A percentile compares a stretch with the other conserved stretches of the same genome.
These are phyloP conservation scores for Cremastinae sp. DNA, from an alignment of 2,888 invertebrate species.

Conservation along the genomic window DNA sequence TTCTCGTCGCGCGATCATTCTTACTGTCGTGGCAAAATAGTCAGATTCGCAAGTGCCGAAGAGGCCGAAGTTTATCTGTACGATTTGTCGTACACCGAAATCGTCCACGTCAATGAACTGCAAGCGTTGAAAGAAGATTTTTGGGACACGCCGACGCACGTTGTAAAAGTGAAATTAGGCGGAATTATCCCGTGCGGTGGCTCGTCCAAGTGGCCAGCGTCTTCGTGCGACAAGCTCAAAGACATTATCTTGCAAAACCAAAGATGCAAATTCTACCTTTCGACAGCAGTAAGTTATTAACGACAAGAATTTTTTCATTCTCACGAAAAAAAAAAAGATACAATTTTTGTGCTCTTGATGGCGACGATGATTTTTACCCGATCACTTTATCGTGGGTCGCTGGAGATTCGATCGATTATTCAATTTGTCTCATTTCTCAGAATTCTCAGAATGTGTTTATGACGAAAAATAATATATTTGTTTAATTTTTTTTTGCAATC, in stretches of 20 bases:
- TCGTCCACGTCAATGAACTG: slow-evolving; percentile 80
- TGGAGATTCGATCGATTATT: no score
- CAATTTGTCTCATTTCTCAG: no score
- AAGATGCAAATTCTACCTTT: slow-evolving; percentile 81
- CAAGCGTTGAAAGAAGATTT: slow-evolving; percentile 82
- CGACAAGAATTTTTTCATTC: no score
- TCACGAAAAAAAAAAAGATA: no score
- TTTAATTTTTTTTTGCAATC: no score
- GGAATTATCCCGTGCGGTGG: slow-evolving; percentile 87
- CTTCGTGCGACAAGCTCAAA: slow-evolving; percentile 84
- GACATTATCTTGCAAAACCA: slow-evolving; percentile 82
- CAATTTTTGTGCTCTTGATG: no score
- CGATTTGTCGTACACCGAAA: slow-evolving; percentile 84
- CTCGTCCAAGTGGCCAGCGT: slow-evolving; percentile 83
- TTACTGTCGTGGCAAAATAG: slow-evolving; percentile 85
- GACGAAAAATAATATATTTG: no score
- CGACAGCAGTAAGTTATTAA: slow-evolving; percentile 81
- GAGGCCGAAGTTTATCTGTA: slow-evolving; percentile 84
- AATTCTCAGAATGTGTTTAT: no score
- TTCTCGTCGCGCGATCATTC: slow-evolving; percentile 81
- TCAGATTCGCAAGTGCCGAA: slow-evolving; percentile 78
- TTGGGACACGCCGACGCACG: slow-evolving; percentile 82
- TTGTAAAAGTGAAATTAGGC: slow-evolving; percentile 86
- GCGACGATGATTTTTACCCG: no score
- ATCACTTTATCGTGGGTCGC: no score